Percentiles rank a stretch among this genome's conserved stretches.
Evolutionary conservation across 2,113 vertebrate genomes (phyloP).

Genomic region (Smithornis capensis): DNA sequence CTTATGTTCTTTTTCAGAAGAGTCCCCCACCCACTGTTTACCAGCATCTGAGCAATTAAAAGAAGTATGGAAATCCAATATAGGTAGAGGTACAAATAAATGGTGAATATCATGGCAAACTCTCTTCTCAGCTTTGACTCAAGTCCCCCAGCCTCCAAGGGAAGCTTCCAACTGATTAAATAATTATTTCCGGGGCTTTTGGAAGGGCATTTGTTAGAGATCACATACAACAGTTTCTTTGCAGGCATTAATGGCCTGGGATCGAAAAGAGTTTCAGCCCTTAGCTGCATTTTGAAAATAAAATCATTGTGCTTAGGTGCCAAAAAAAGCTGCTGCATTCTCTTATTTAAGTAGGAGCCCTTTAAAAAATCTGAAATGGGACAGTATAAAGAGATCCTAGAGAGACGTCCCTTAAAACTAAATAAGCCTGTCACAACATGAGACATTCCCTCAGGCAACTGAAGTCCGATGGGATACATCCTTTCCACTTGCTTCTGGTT

Average conservation of each 20-base stretch:
- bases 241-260: background rate
- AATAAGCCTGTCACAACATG: background rate
- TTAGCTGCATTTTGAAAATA: background rate
- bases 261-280: background rate
- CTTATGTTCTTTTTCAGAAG: background rate
- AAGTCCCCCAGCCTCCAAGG: background rate
- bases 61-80: background rate
- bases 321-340: rapidly evolving
- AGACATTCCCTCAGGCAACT: background rate
- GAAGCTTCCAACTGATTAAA: background rate
- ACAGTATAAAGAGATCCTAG: background rate
- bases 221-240: background rate
- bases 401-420: background rate
- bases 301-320: background rate
- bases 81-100: background rate
- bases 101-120: rapidly evolving
- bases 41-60: background rate
- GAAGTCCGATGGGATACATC: background rate
- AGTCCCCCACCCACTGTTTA: background rate
- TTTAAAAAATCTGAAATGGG: background rate
- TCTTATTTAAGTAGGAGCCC: background rate
- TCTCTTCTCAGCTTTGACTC: background rate
- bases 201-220: background rate
- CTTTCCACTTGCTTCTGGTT: background rate
- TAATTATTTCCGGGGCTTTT: background rate